Conservation (phyloP, 1,140 invertebrate genomes). For the Bombus sibiricus region DNA sequence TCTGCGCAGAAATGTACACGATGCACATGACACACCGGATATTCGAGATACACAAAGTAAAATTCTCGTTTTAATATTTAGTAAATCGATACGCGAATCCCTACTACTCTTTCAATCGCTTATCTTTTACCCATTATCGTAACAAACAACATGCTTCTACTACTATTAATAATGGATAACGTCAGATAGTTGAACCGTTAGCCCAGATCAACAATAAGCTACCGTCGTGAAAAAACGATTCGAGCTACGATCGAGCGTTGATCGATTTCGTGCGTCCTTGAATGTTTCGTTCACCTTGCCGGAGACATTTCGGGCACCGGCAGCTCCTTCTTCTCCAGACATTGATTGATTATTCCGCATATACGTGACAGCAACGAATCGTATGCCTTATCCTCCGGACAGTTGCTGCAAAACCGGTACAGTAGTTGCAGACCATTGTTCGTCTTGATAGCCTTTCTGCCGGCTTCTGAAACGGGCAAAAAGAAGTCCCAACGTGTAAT, state of each 20-base stretch:
- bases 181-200: not conserved
- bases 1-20: not conserved
- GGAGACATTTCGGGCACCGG: conserved; percentile 85
- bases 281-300: conserved; percentile 70
- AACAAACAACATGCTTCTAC: no score
- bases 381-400: conserved; percentile 86
- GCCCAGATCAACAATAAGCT: not conserved
- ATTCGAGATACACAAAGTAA: not conserved
- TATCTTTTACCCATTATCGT: no score
- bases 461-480: conserved; percentile 82
- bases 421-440: conserved; percentile 85
- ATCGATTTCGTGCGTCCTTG: conserved; percentile 38
- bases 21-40: not conserved
- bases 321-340: conserved; percentile 85
- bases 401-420: conserved; percentile 85
- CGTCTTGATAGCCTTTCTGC: conserved; percentile 84
- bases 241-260: not conserved
- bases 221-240: not conserved
- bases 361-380: conserved; percentile 85
- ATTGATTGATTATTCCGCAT: conserved; percentile 86
- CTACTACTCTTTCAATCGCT: no score
- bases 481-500: conserved; percentile 11
- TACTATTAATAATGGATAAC: no score
- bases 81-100: no score
- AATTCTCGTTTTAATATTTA: no score